Evolutionary conservation across 2,888 invertebrate genomes (phyloP), one percentile per base, ranked within the genome.

Genomic region (Drosophila phalerata): DNA sequence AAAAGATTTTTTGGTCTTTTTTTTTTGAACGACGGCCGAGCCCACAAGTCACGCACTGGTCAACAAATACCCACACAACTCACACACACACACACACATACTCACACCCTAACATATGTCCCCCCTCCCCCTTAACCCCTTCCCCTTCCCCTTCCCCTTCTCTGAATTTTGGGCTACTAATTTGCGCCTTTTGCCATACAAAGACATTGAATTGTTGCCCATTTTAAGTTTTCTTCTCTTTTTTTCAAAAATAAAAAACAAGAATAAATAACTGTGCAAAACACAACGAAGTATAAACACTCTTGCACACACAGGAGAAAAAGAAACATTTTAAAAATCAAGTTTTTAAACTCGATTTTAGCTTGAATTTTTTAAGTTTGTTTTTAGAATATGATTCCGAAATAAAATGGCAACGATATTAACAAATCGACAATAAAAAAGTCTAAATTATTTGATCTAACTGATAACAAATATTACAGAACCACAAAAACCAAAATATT

Each of bases 131-230:
- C 10, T 47, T 55, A 25, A 43, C 11, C 13, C 30, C 17, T 5
- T 11, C 30, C 17, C 3, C 6, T n/a, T 1, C 30, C 13, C 25
- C 25, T 45, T 40, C 9, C 22, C 22, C 25, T 6, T 22, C 17
- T 17, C 22, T 22, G 28, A 17, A 25, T 25, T 17, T 32, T 13
- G 49, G 34, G 52, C 60, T 40, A 67, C 78, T 83, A 83, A 85
- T 83, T 85, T 83, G 83, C 81, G 83, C 85, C 78, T 87, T 77
- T 84, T 77, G 81, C 84, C 82, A 82, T 80, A 82, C 82, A 79
- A 81, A 85, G 83, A 80, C 75, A 82, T 85, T 81, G 78, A 85
- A 81, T 81, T 78, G 87, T 84, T 69, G 71, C 49, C 53, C 73
- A 63, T 58, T 71, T 60, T 32, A 34, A 55, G 55, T 52, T 60